phyloP scores from a whole-genome alignment of 1,140 invertebrate genomes.

The Papilio glaucus region DNA sequence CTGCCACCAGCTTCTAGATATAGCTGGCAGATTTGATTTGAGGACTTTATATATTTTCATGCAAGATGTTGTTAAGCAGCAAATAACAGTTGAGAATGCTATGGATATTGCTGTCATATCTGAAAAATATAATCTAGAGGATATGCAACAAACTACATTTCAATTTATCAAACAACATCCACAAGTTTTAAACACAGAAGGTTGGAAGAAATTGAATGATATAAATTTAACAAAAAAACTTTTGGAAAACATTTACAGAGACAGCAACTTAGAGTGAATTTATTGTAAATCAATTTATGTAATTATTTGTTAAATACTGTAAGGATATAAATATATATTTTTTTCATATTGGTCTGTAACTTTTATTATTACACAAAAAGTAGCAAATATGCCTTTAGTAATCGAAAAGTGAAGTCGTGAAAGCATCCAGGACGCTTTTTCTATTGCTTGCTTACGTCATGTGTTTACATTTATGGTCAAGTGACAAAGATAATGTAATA shows the following conservation, averaged over 20 bases:
- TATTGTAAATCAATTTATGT: too few species aligned
- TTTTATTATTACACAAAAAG: too few species aligned
- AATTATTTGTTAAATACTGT: too few species aligned
- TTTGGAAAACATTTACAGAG: slow-evolving; percentile 48
- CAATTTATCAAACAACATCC: slow-evolving; percentile 62
- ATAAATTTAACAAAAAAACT: slow-evolving; percentile 62
- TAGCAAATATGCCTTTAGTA: too few species aligned
- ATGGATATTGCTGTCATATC: slow-evolving; percentile 60
- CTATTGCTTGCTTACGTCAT: too few species aligned
- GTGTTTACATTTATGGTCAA: too few species aligned
- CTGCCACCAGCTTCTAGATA: slow-evolving; percentile 50
- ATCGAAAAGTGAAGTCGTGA: too few species aligned
- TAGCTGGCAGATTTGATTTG: slow-evolving; percentile 61
- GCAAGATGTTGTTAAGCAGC: slow-evolving; percentile 49
- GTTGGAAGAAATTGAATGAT: slow-evolving; percentile 65
- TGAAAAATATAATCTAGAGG: slow-evolving; percentile 60
- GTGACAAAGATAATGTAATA: too few species aligned
- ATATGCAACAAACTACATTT: slow-evolving; percentile 54
- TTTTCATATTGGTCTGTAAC: too few species aligned
- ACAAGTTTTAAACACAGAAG: slow-evolving; percentile 57
- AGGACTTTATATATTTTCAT: slow-evolving; percentile 51
- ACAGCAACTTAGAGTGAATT: slow-evolving; percentile 8
- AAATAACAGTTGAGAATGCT: slow-evolving; percentile 64
- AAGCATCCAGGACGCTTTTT: too few species aligned
- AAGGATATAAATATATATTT: too few species aligned